Conservation (phyloP, 2,797 vertebrate species). For the Carcharodon carcharias region DNA sequence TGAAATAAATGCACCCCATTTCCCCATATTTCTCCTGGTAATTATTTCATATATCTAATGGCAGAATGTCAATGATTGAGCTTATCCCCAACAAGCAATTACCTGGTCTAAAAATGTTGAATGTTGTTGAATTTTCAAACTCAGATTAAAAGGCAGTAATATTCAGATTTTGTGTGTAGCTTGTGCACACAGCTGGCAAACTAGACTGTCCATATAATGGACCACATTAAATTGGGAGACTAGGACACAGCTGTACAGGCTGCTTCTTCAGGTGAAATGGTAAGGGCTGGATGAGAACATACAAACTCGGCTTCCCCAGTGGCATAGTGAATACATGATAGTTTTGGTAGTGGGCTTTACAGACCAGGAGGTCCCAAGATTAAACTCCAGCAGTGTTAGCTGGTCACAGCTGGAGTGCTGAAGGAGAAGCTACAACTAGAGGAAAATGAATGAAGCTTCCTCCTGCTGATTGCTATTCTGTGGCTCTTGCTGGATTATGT, state of each 20-base stretch:
- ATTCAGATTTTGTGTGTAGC: neutral
- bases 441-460: neutral
- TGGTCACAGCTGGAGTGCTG: neutral
- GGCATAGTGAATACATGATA: too few species aligned
- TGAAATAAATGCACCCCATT: neutral
- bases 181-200: neutral
- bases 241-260: too few species aligned
- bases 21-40: neutral
- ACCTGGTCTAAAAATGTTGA: neutral
- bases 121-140: slow-evolving; percentile 10
- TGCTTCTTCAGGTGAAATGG: neutral
- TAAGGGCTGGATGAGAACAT: neutral
- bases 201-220: neutral
- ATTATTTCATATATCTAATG: neutral
- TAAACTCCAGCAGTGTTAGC: neutral
- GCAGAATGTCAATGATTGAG: neutral
- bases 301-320: neutral
- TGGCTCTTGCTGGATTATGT: neutral
- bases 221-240: neutral
- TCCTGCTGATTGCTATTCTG: neutral
- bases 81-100: neutral
- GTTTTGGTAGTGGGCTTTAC: neutral
- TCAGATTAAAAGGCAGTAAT: neutral
- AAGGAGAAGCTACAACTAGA: neutral
- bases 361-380: neutral